These are phyloP conservation scores for Rhinopomastus cyanomelas DNA, from an alignment of 2,113 vertebrate genomes.

Conservation along the genomic window DNA sequence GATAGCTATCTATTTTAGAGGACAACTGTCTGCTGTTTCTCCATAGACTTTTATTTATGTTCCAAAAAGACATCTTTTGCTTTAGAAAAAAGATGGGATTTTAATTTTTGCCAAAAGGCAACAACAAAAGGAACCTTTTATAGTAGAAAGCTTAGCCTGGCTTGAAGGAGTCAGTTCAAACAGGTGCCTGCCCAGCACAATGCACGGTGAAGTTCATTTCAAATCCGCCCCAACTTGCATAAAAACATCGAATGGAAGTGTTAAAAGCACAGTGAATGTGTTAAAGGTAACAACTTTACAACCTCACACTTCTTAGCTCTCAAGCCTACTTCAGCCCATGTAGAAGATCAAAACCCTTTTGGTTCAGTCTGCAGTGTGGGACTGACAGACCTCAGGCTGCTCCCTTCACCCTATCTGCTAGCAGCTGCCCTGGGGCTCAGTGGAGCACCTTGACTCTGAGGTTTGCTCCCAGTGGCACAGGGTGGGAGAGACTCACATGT, in stretches of 20 bases:
- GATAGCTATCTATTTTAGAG: slow-evolving; percentile 39
- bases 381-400: fast-evolving
- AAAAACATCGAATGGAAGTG: neutral
- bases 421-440: neutral
- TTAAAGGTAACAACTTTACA: neutral
- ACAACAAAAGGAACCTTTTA: slow-evolving; percentile 51
- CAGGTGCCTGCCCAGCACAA: neutral
- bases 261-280: neutral
- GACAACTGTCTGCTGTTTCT: slow-evolving; percentile 26
- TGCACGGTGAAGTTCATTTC: neutral
- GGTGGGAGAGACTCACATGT: fast-evolving
- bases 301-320: neutral
- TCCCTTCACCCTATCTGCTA: neutral
- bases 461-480: neutral
- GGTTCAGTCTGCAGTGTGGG: fast-evolving
- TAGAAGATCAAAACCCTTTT: neutral
- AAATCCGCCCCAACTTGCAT: neutral
- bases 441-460: neutral
- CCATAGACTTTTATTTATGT: slow-evolving; percentile 26
- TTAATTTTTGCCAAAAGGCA: slow-evolving; percentile 52
- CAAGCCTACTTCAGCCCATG: neutral
- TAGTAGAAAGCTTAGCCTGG: neutral
- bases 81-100: slow-evolving; percentile 30
- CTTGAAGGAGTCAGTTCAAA: slow-evolving; percentile 39
- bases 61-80: slow-evolving; percentile 40